Base-by-base conservation (phyloP, 2,113 vertebrate genomes). In the Marmota flaviventris region DNA sequence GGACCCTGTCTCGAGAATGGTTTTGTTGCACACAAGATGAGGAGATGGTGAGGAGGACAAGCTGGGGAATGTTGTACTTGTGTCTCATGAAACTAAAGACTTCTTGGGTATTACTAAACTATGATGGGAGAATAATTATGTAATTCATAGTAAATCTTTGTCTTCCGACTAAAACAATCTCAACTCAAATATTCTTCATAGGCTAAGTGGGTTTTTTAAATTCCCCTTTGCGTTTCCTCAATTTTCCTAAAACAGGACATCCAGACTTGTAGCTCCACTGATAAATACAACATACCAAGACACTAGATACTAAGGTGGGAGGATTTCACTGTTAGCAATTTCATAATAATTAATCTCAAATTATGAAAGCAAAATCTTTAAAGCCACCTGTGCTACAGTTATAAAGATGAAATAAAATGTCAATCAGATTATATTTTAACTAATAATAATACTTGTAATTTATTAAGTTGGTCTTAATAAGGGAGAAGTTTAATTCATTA, bases 81-180 rank as follows among this genome's bases (percentile, higher is more conserved):
- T 11, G n/a, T 92, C 9, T 32, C 34, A 58, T 18, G 69, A 89
- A 95, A 65, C 42, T 75, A 76, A 73, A 69, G 11, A 56, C 5
- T 37, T 45, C 70, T 87, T 18, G 78, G 72, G 51, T 58, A 32
- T 56, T 73, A 34, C 82, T 84, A 69, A 9, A 1, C 63, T 94
- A 75, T 69, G 18, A 12, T 53, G 5, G n/a, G 12, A 9, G 87
- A 34, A 94, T 93, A 75, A 82, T 53, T 63, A 90, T 11, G 56
- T 94, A 81, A 76, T 76, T 51, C 34, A 58, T 70, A 94, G 84
- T 24, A 83, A 86, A 37, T 84, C 22, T 70, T 51, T 93, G 81
- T 82, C 45, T 86, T 29, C 48, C 72, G 32, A 91, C 93, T 53
- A 93, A 95, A 93, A 93, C 42, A 88, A 97, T 95, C 5, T 91